These are phyloP conservation scores for Polypterus senegalus DNA, from an alignment of 2,113 vertebrate genomes.

Conservation along the genomic window DNA sequence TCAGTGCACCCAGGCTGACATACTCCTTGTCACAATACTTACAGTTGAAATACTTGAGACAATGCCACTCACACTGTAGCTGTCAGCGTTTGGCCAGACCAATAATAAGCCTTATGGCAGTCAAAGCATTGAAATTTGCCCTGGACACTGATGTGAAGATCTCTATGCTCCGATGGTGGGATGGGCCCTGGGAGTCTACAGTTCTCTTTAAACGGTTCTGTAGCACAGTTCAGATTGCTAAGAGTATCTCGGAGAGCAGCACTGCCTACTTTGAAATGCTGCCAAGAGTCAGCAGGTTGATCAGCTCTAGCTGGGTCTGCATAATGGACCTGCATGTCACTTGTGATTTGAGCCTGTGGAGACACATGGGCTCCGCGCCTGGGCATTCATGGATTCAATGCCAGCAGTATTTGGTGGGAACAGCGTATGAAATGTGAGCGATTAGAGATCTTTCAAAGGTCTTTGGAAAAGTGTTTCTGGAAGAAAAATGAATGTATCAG, in stretches of 20 bases:
- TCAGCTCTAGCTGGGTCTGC: slow-evolving; percentile 13
- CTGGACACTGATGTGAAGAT: slow-evolving; percentile 1
- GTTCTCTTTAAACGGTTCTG: slow-evolving; percentile 16
- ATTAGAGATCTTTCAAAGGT: background rate
- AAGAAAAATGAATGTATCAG: background rate
- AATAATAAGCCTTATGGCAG: slow-evolving; percentile 30
- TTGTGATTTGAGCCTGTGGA: background rate
- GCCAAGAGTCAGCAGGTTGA: slow-evolving; percentile 1
- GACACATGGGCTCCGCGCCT: background rate
- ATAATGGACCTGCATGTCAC: slow-evolving; percentile 6
- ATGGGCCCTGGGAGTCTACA: slow-evolving; percentile 4
- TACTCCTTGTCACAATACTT: slow-evolving; percentile 53
- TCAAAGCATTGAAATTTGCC: slow-evolving; percentile 30
- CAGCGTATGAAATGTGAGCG: slow-evolving; percentile 16
- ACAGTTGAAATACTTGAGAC: slow-evolving; percentile 44
- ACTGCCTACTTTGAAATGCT: slow-evolving; percentile 6
- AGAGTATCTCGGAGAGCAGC: slow-evolving; percentile 31
- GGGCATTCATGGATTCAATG: background rate
- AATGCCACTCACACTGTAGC: slow-evolving; percentile 33
- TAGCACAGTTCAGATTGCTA: slow-evolving; percentile 24
- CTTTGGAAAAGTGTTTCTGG: slow-evolving; percentile 10
- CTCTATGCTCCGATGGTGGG: slow-evolving; percentile 1
- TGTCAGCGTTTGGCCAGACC: slow-evolving; percentile 36
- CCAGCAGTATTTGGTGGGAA: slow-evolving; percentile 5
- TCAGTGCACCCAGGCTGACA: slow-evolving; percentile 52